A percentile compares a stretch with the other conserved stretches of the same genome.
These are phyloP conservation scores for Eira barbara DNA, from an alignment of 2,113 vertebrate genomes.

Conservation along the genomic window DNA sequence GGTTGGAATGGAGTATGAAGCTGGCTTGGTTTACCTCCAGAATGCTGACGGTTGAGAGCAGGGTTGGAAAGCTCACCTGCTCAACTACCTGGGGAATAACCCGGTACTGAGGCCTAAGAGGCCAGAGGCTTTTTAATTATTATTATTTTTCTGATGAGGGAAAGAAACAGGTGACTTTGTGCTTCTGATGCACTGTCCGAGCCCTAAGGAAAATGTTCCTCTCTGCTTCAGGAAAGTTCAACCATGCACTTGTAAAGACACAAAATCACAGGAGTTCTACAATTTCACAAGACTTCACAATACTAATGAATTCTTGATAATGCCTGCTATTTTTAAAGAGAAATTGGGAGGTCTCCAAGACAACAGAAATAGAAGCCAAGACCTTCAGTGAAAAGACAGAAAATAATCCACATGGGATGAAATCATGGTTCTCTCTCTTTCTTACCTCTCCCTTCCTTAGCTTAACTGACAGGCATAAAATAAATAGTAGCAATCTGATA, in stretches of 20 bases:
- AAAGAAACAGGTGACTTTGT: neutral
- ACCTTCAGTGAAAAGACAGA: neutral
- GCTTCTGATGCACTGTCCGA: neutral
- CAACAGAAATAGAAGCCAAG: neutral
- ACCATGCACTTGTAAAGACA: neutral
- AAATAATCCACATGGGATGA: neutral
- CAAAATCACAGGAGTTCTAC: neutral
- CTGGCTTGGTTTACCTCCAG: neutral
- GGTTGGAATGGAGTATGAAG: neutral
- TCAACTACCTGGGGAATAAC: neutral
- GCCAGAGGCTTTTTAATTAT: neutral
- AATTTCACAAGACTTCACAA: neutral
- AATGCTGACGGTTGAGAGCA: neutral
- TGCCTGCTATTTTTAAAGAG: neutral
- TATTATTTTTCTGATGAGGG: neutral
- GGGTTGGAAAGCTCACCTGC: neutral
- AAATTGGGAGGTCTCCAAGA: neutral
- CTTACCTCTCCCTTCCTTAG: neutral
- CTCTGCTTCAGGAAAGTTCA: neutral
- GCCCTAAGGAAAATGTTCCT: neutral
- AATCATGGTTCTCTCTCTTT: neutral
- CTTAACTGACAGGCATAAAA: neutral
- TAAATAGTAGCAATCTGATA: neutral
- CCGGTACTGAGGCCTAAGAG: neutral
- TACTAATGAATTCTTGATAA: neutral